Base-by-base conservation (phyloP, 2,888 invertebrate genomes). In the Meloe dianella region DNA sequence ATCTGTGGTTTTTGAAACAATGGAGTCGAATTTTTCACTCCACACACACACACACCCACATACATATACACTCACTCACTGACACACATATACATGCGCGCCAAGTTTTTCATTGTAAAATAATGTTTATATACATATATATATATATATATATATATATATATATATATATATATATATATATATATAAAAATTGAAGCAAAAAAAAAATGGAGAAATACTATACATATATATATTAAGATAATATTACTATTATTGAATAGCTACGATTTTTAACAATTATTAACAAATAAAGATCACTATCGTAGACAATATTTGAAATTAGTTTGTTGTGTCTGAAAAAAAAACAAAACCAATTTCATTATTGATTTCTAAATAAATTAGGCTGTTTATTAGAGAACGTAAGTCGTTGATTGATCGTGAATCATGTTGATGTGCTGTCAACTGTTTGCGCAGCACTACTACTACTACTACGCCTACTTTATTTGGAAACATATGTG, bases 91-190 rank as follows among this genome's bases (percentile, higher is more conserved):
- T 8, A 29, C 29, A 29, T 5, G 6, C 9, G 10, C 12, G 41
- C 41, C 41, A 41, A 41, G 41, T 41, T 41, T 32, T 74, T 74
- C 73, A 70, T 63, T 76, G 73, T 75, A 74, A 76, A 71, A 76
- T 75, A 75, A 75, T 75, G 76, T 76, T 76, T 74, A 74, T 76
- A 76, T 73, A 68, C 64, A 73, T 69, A 71, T 72, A 71, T 72
- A 66, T 67, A 69, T 71, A n/a, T n/a, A n/a, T n/a, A n/a, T n/a
- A n/a, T n/a, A n/a, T 74, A 74, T 76, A 76, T 73, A 68, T 63
- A 73, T 69, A 71, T 72, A 71, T 72, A 66, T 67, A 69, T 71
- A n/a, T n/a, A n/a, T n/a, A n/a, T n/a, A n/a, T n/a, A n/a, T n/a
- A n/a, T n/a, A n/a, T n/a, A n/a, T n/a, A n/a, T n/a, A n/a, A n/a